These are phyloP conservation scores for Paracyclopina nana DNA, from an alignment of 1,140 invertebrate species.

Conservation along the genomic window DNA sequence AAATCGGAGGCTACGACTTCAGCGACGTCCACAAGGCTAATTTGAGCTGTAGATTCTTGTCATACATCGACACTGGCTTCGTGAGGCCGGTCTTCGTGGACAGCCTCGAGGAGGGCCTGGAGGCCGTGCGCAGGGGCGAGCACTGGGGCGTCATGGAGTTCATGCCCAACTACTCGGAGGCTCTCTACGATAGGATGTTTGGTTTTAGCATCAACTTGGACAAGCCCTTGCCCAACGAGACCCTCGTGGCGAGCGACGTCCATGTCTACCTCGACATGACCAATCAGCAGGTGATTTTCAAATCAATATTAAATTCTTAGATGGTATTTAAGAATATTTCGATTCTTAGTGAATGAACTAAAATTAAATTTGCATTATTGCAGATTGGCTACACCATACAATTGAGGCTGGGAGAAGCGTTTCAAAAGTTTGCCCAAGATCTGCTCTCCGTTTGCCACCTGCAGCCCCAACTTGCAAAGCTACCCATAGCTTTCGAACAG, in stretches of 20 bases:
- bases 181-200: slow-evolving; percentile 33
- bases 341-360: too few species aligned
- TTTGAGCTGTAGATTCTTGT: slow-evolving; percentile 9
- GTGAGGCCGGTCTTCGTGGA: background rate
- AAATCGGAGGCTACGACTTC: background rate
- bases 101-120: slow-evolving; percentile 26
- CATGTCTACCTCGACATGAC: slow-evolving; percentile 60
- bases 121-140: slow-evolving; percentile 46
- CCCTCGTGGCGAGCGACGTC: background rate
- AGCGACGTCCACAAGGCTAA: background rate
- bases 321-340: too few species aligned
- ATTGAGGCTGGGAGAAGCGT: slow-evolving; percentile 7
- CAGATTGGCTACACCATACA: slow-evolving; percentile 3
- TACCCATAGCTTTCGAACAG: slow-evolving; percentile 27
- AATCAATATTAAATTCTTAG: too few species aligned
- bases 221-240: background rate
- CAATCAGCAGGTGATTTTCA: slow-evolving; percentile 26
- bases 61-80: slow-evolving; percentile 1
- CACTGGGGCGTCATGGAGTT: slow-evolving; percentile 73
- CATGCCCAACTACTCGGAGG: slow-evolving; percentile 60
- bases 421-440: slow-evolving; percentile 15
- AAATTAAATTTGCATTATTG: too few species aligned
- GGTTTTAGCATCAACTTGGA: background rate
- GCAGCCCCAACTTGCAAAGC: background rate
- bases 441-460: background rate